phyloP scores from a whole-genome alignment of 2,797 vertebrate genomes.

The Garrulus glandarius region DNA sequence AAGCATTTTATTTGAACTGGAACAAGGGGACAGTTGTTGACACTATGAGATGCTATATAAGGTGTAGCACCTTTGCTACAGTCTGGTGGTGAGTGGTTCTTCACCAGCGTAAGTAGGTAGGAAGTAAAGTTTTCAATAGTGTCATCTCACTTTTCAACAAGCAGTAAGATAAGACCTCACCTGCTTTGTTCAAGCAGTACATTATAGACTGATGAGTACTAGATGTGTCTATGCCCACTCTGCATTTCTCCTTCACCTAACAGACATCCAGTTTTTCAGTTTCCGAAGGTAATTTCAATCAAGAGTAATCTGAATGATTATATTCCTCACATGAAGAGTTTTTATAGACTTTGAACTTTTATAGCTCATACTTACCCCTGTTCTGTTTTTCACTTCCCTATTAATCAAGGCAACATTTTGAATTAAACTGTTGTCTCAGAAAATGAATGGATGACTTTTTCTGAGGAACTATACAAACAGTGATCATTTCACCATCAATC shows the following conservation, averaged over 20 bases:
- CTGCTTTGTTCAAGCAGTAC: neutral
- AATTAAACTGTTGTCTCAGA: neutral
- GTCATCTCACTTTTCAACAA: neutral
- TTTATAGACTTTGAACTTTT: neutral
- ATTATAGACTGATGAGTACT: neutral
- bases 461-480: neutral
- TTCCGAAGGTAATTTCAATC: neutral
- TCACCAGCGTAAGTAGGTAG: fast-evolving
- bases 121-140: neutral
- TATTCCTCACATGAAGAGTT: neutral
- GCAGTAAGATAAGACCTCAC: neutral
- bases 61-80: neutral
- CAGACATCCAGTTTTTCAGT: neutral
- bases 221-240: neutral
- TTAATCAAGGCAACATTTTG: neutral
- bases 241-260: neutral
- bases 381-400: neutral
- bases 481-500: neutral
- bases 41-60: neutral
- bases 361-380: neutral
- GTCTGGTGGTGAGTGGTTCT: neutral
- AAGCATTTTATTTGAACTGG: neutral
- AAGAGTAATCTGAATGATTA: neutral
- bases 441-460: neutral
- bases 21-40: neutral